Conservation (phyloP, 2,113 vertebrate species). For the Galemys pyrenaicus region DNA sequence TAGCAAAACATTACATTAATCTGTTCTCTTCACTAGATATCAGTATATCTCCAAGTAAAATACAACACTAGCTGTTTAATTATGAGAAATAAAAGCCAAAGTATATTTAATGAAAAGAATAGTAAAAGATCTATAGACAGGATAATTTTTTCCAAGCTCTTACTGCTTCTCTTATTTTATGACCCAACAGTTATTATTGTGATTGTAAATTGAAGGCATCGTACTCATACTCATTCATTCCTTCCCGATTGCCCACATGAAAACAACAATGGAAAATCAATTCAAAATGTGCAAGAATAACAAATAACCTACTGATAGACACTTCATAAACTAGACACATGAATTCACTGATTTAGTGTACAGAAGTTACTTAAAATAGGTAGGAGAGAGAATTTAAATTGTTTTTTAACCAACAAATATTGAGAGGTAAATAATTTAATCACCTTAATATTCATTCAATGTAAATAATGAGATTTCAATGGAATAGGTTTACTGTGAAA, state of each 20-base stretch:
- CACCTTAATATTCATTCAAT: conserved; percentile 19
- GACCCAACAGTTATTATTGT: conserved; percentile 63
- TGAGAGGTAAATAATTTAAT: conserved; percentile 30
- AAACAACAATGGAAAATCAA: conserved; percentile 64
- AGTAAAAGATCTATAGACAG: not conserved
- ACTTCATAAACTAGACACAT: conserved; percentile 42
- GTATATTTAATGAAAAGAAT: conserved; percentile 45
- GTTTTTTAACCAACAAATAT: conserved; percentile 18
- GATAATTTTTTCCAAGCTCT: conserved; percentile 56
- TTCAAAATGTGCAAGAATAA: conserved; percentile 72
- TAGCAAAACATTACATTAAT: conserved; percentile 95
- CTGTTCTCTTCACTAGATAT: conserved; percentile 87
- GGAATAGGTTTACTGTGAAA: conserved; percentile 8
- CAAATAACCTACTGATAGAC: conserved; percentile 21
- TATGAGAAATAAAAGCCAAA: conserved; percentile 81
- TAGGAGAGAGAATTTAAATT: conserved; percentile 37
- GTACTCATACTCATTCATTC: conserved; percentile 34
- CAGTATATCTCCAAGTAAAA: conserved; percentile 85
- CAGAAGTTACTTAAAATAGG: not conserved
- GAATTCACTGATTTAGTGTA: conserved; percentile 34
- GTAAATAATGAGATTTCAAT: conserved; percentile 54
- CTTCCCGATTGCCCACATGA: conserved; percentile 61
- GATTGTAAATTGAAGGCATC: conserved; percentile 57
- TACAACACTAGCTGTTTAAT: conserved; percentile 85
- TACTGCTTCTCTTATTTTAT: conserved; percentile 69